Percentiles rank a stretch among this genome's conserved stretches.
Evolutionary conservation across 2,888 invertebrate genomes (phyloP).

Genomic region (Liopterus haemorrhoidalis): DNA sequence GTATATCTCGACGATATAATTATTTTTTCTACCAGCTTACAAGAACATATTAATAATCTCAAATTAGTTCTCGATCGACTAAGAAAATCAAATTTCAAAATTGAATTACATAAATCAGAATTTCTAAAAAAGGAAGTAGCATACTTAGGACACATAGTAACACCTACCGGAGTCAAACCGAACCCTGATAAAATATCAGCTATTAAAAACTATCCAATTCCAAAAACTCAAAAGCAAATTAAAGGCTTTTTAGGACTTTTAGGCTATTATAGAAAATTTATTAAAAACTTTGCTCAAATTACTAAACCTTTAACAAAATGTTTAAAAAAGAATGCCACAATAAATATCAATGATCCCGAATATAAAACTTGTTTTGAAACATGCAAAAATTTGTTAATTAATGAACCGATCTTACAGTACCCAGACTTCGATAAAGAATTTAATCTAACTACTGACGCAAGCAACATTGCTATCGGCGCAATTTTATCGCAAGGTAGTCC

Average conservation of each 20-base stretch:
- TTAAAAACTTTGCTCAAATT: constrained; percentile 12
- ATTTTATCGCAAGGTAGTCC: too few species aligned
- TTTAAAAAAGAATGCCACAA: constrained; percentile 9
- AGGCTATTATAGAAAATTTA: constrained; percentile 36
- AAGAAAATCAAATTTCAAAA: constrained; percentile 30
- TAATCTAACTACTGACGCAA: constrained; percentile 37
- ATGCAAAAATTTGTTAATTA: constrained; percentile 3
- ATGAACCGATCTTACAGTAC: constrained; percentile 38
- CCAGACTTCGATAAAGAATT: constrained; percentile 38
- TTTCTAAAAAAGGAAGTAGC: constrained; percentile 31
- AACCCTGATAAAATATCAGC: too few species aligned
- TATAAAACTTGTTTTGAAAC: too few species aligned
- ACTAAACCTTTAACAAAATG: constrained; percentile 12
- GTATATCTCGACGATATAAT: constrained; percentile 38
- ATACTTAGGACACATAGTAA: too few species aligned
- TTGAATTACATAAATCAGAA: constrained; percentile 33
- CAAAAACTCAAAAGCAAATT: constrained; percentile 32
- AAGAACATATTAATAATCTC: too few species aligned
- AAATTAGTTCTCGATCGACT: constrained; percentile 31
- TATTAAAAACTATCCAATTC: constrained; percentile 29
- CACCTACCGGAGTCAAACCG: too few species aligned
- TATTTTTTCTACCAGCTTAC: constrained; percentile 32
- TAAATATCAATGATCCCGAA: too few species aligned
- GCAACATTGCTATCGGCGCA: constrained; percentile 23
- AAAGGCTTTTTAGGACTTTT: constrained; percentile 32